A percentile compares a stretch with the other conserved stretches of the same genome.
These are phyloP conservation scores for Tympanuchus pallidicinctus DNA, from an alignment of 2,113 vertebrate genomes.

Conservation along the genomic window DNA sequence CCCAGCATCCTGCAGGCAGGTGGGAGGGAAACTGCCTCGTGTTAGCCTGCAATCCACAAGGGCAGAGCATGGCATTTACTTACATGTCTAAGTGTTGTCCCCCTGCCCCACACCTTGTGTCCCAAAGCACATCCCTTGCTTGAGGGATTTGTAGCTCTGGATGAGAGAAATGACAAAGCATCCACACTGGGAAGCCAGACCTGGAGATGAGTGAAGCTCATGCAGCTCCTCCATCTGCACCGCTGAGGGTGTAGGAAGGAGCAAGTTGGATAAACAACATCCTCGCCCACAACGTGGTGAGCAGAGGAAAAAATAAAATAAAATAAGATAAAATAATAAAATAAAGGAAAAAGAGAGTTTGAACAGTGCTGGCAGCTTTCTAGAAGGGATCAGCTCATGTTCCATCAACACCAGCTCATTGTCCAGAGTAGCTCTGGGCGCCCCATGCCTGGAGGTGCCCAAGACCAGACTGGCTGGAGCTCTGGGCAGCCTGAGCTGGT, in stretches of 20 bases:
- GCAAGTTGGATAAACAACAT: background rate
- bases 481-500: too few relatives aligned
- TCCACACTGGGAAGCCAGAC: background rate
- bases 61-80: slow-evolving; percentile 12
- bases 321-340: background rate
- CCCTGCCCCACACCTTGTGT: background rate
- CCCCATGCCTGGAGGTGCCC: too few relatives aligned
- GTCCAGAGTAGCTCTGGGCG: too few relatives aligned
- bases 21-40: background rate
- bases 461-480: too few relatives aligned
- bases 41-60: background rate
- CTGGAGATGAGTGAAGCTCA: background rate
- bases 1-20: background rate
- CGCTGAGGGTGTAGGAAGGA: background rate
- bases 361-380: background rate
- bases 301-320: rapidly evolving
- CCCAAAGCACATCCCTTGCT: background rate
- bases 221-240: background rate
- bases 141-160: rapidly evolving
- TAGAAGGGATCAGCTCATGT: rapidly evolving
- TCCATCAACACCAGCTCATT: too few relatives aligned
- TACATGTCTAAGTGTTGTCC: background rate
- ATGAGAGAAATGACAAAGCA: background rate
- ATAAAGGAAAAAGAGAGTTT: background rate
- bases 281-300: background rate